A percentile compares a stretch with the other conserved stretches of the same genome.
phyloP scores from a whole-genome alignment of 1,140 invertebrate species.

The Hetaerina americana region DNA sequence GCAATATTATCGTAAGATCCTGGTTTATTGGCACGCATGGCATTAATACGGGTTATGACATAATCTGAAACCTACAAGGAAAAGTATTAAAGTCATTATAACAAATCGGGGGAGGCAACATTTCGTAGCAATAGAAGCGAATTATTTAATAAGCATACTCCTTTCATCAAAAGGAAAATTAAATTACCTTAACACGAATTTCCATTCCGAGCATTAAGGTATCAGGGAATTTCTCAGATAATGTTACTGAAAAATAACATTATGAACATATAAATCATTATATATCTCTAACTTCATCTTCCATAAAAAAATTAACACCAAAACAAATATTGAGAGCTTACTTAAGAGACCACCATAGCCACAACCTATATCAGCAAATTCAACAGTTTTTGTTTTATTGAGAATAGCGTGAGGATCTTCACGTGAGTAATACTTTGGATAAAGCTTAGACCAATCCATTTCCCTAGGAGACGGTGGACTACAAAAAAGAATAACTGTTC shows the following conservation, averaged over 20 bases:
- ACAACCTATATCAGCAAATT: slow-evolving; percentile 96
- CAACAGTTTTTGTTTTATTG: slow-evolving; percentile 41
- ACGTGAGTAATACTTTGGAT: slow-evolving; percentile 43
- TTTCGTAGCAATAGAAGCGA: neutral
- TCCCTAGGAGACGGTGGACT: slow-evolving; percentile 49
- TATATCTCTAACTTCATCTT: too few relatives aligned
- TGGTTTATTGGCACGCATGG: slow-evolving; percentile 61
- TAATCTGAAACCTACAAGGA: slow-evolving; percentile 62
- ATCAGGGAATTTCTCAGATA: slow-evolving; percentile 84
- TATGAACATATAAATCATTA: slow-evolving; percentile 8
- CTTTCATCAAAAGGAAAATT: neutral
- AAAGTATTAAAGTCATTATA: too few relatives aligned
- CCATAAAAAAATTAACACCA: slow-evolving; percentile 8
- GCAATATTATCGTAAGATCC: slow-evolving; percentile 87
- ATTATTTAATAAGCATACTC: neutral
- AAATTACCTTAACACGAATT: slow-evolving; percentile 84
- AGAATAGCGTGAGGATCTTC: slow-evolving; percentile 14
- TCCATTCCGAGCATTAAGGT: slow-evolving; percentile 90
- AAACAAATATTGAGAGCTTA: slow-evolving; percentile 26
- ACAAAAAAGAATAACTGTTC: slow-evolving; percentile 30
- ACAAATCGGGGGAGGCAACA: too few relatives aligned
- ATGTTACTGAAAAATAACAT: slow-evolving; percentile 48
- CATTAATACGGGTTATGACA: slow-evolving; percentile 88
- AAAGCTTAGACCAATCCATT: slow-evolving; percentile 68
- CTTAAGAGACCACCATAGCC: slow-evolving; percentile 94